phyloP scores from a whole-genome alignment of 2,797 vertebrate species.

The Sylvia borin region DNA sequence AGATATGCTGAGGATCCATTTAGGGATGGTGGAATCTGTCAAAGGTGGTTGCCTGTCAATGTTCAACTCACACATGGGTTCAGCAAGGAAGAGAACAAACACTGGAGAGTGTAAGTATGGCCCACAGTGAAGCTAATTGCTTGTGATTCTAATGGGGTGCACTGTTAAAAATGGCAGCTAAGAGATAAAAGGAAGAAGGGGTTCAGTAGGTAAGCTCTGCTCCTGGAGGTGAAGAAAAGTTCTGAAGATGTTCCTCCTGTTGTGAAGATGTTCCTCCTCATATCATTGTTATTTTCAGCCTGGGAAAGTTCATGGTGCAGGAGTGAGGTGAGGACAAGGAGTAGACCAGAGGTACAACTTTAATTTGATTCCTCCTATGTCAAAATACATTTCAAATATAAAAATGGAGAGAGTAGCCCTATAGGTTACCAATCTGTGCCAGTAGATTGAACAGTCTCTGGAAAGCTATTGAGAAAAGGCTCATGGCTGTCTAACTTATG shows the following conservation, averaged over 20 bases:
- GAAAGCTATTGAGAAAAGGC: not conserved
- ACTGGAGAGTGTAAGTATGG: not conserved
- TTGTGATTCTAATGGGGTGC: not conserved
- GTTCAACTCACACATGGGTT: not conserved
- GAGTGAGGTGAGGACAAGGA: not conserved
- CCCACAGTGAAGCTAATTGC: not conserved
- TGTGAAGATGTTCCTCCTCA: not conserved
- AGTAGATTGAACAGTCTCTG: not conserved
- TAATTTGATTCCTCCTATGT: not conserved
- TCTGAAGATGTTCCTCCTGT: not conserved
- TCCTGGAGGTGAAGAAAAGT: not conserved
- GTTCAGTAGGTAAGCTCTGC: not conserved
- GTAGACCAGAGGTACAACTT: not conserved
- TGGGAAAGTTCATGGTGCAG: not conserved
- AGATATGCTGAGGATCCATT: not conserved
- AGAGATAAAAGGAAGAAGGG: not conserved
- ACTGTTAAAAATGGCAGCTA: not conserved
- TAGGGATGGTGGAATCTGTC: not conserved
- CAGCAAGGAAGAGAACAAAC: not conserved
- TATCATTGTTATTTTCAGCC: not conserved
- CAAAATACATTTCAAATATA: not conserved
- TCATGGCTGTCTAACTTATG: not conserved
- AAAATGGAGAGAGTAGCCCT: not conserved
- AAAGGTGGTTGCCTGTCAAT: not conserved
- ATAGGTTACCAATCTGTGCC: not conserved